Evolutionary conservation across 2,888 invertebrate species (phyloP).

Genomic region (Xanthorhoe spadicearia): DNA sequence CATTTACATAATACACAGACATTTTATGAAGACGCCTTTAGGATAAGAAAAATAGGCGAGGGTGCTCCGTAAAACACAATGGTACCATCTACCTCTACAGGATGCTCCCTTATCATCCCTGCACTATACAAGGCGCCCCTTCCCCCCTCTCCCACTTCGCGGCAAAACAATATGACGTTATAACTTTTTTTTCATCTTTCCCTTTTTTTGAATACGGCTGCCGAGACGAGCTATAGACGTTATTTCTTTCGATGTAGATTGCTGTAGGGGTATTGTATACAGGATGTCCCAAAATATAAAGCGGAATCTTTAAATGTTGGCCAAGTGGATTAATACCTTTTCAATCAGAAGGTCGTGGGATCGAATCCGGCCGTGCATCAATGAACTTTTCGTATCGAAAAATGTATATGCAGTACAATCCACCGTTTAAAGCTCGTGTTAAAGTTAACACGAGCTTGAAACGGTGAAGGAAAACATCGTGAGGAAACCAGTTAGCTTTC

Average conservation of each 20-base stretch:
- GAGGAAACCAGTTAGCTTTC: too few relatives aligned
- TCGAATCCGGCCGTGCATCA: too few relatives aligned
- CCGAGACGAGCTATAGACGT: conserved; percentile 71
- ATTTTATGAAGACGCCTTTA: conserved; percentile 63
- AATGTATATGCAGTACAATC: too few relatives aligned
- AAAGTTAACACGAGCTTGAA: too few relatives aligned
- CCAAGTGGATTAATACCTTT: too few relatives aligned
- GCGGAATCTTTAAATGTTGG: neutral
- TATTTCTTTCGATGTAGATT: conserved; percentile 60
- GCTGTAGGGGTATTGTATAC: conserved; percentile 14
- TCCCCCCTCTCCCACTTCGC: conserved; percentile 64
- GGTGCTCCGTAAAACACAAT: conserved; percentile 70
- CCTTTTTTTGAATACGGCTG: conserved; percentile 80
- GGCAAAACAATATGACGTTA: conserved; percentile 85
- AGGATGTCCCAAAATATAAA: neutral
- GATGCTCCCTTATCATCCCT: conserved; percentile 75
- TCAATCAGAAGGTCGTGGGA: too few relatives aligned
- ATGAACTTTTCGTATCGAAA: too few relatives aligned
- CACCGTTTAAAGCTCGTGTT: too few relatives aligned
- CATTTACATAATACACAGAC: conserved; percentile 45
- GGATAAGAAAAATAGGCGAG: conserved; percentile 69
- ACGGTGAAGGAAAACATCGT: too few relatives aligned
- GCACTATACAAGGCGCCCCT: conserved; percentile 74
- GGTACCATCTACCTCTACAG: conserved; percentile 64
- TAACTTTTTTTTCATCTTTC: conserved; percentile 81